These are phyloP conservation scores for Drosophila sp. DNA, from an alignment of 1,140 invertebrate species.

Conservation along the genomic window DNA sequence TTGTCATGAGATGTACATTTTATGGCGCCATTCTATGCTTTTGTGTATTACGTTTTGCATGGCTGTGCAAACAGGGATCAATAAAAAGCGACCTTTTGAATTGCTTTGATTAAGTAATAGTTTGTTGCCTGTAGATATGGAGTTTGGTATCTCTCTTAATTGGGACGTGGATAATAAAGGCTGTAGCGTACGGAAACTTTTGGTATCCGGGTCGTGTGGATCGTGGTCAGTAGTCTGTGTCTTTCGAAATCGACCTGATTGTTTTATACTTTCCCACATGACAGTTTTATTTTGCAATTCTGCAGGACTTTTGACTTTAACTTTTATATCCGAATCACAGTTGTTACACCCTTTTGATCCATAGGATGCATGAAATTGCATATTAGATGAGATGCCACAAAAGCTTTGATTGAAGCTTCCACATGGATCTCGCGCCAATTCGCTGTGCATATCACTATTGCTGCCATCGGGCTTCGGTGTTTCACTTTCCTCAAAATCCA, in stretches of 20 bases:
- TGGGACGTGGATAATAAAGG: background rate
- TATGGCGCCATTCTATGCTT: slow-evolving; percentile 52
- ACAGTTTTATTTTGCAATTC: background rate
- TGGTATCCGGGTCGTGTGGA: background rate
- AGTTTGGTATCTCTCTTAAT: background rate
- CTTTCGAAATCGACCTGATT: slow-evolving; percentile 4
- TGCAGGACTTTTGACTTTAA: background rate
- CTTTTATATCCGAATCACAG: slow-evolving; percentile 53
- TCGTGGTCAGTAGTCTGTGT: background rate
- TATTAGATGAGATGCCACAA: slow-evolving; percentile 40
- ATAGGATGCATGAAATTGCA: slow-evolving; percentile 71
- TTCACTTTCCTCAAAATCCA: slow-evolving; percentile 83
- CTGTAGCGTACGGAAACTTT: background rate
- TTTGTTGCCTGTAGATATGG: background rate
- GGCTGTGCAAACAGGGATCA: slow-evolving; percentile 46
- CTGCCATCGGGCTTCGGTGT: slow-evolving; percentile 41
- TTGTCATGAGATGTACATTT: slow-evolving; percentile 66
- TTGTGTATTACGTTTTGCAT: slow-evolving; percentile 61
- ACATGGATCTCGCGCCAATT: slow-evolving; percentile 35
- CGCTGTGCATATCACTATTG: slow-evolving; percentile 13
- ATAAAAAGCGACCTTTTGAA: slow-evolving; percentile 25
- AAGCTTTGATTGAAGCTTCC: slow-evolving; percentile 39
- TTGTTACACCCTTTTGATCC: slow-evolving; percentile 69
- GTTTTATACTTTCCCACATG: slow-evolving; percentile 1
- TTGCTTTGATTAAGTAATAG: slow-evolving; percentile 11